A percentile compares a stretch with the other conserved stretches of the same genome.
Conservation (phyloP, 2,113 vertebrate species). For the Donacobius atricapilla region DNA sequence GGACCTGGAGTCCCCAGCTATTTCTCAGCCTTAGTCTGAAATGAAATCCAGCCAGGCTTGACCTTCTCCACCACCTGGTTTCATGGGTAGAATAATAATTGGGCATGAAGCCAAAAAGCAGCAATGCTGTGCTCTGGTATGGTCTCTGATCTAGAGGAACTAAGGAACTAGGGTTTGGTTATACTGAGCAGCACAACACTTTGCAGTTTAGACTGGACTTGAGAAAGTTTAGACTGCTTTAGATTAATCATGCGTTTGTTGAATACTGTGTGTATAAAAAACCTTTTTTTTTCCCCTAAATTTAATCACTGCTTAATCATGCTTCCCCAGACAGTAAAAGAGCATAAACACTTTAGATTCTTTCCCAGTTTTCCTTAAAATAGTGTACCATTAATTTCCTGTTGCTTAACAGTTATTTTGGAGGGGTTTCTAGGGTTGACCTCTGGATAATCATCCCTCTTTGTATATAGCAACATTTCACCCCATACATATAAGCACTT, state of each 20-base stretch:
- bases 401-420: neutral
- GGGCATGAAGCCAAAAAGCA: neutral
- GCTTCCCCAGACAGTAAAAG: neutral
- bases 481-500: neutral
- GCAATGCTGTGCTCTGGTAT: neutral
- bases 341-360: neutral
- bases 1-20: neutral
- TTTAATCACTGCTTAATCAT: neutral
- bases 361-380: neutral
- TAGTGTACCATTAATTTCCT: neutral
- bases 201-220: neutral
- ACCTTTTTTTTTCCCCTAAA: neutral
- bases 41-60: neutral
- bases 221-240: neutral
- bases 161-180: neutral
- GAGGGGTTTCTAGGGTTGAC: neutral
- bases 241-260: neutral
- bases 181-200: neutral
- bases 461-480: neutral
- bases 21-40: neutral
- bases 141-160: neutral
- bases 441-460: neutral
- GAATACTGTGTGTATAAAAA: neutral
- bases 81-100: neutral
- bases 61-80: neutral